Evolutionary conservation across 1,140 invertebrate genomes (phyloP).

Genomic region (Subanguina moxae): DNA sequence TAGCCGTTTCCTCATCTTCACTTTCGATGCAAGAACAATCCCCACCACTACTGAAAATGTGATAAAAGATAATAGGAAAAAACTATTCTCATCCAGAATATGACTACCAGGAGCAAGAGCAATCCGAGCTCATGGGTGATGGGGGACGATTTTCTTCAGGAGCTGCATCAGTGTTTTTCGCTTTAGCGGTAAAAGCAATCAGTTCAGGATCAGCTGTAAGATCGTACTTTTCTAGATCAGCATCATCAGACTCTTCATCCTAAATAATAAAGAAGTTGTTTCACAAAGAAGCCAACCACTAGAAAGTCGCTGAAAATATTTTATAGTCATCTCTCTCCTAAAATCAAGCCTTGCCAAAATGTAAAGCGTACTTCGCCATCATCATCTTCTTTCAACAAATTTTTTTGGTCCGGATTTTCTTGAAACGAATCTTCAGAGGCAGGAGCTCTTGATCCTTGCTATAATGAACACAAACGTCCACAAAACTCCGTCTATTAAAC

Average conservation of each 20-base stretch:
- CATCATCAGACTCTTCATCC: constrained; percentile 49
- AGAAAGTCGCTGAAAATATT: too few relatives aligned
- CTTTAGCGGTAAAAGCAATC: constrained; percentile 26
- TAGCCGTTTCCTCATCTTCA: constrained; percentile 33
- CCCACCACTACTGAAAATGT: constrained; percentile 38
- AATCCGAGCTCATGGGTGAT: constrained; percentile 41
- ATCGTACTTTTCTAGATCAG: constrained; percentile 52
- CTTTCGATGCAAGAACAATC: constrained; percentile 52
- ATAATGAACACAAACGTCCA: too few relatives aligned
- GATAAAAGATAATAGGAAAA: too few relatives aligned
- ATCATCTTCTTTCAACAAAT: constrained; percentile 60
- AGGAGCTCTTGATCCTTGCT: too few relatives aligned
- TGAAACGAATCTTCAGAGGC: too few relatives aligned
- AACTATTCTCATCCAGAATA: too few relatives aligned
- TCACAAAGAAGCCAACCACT: too few relatives aligned
- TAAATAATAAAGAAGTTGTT: background rate
- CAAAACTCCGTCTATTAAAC: too few relatives aligned
- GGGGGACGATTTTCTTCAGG: constrained; percentile 6
- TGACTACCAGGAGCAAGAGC: constrained; percentile 52
- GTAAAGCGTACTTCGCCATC: constrained; percentile 61
- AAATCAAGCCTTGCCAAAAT: too few relatives aligned
- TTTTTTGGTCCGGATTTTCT: constrained; percentile 2
- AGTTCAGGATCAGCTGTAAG: constrained; percentile 52
- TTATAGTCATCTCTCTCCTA: too few relatives aligned
- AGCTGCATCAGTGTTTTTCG: constrained; percentile 19